Evolutionary conservation across 2,888 invertebrate species (phyloP), one percentile per base, ranked within the genome.

Genomic region (Netelia melanura): DNA sequence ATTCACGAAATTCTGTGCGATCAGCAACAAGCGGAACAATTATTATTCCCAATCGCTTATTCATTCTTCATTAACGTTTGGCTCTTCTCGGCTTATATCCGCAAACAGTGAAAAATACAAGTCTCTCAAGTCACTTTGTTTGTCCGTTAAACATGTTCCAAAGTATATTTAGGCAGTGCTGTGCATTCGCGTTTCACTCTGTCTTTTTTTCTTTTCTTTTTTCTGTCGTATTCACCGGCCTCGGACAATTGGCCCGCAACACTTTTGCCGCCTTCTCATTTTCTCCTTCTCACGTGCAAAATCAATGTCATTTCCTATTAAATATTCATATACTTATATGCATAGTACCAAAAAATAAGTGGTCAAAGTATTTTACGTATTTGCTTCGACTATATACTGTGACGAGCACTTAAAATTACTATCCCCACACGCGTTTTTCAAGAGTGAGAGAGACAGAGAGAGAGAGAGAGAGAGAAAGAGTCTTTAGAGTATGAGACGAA

Each of bases 301-400:
- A 25, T 79, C 78, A 78, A 78, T 38, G 48, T 79, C 71, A 72
- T 65, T 65, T 56, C 14, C 72, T 80, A 80, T 80, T 80, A 61
- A 61, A 77, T 83, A 83, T 79, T 79, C 79, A 75, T 80, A 77
- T 77, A 67, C 65, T 65, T 78, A 68, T 75, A 75, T 84, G 61
- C 78, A 81, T 84, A 85, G 85, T 85, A 85, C 85, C 82, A 76
- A 85, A 85, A 85, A 82, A 85, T 85, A 85, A 85, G 85, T 85
- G 85, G 85, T 85, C 85, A 82, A 85, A 85, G 79, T 85, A 85
- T 85, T 85, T 80, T 82, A 85, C 82, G 85, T 82, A 82, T 85
- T 80, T 82, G 54, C 85, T 85, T 85, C 79, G 72, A 76, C 85
- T 85, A 82, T 61, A 58, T 17, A 71, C 71, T 61, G 82, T 52